These are phyloP conservation scores for Crioceris asparagi DNA, from an alignment of 2,888 invertebrate genomes.

Conservation along the genomic window DNA sequence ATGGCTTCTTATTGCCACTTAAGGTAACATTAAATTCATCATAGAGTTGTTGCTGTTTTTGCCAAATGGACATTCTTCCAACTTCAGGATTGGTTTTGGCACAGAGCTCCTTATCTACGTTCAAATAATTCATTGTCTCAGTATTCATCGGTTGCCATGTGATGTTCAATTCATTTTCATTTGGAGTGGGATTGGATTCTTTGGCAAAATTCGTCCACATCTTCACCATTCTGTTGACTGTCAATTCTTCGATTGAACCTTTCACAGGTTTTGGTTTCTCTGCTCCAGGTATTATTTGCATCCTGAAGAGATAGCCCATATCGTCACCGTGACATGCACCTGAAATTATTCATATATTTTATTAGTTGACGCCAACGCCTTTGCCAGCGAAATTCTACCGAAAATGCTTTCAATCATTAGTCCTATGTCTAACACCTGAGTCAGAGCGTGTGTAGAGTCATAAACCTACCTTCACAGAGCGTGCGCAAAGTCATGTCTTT, in stretches of 20 bases:
- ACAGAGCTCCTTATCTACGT: slow-evolving; percentile 20
- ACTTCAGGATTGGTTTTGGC: slow-evolving; percentile 19
- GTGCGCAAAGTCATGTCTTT: too few relatives aligned
- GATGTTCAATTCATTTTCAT: slow-evolving; percentile 15
- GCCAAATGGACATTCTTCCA: slow-evolving; percentile 24
- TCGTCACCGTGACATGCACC: slow-evolving; percentile 25
- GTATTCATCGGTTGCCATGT: slow-evolving; percentile 22
- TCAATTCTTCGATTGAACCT: too few relatives aligned
- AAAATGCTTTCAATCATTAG: too few relatives aligned
- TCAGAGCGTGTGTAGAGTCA: too few relatives aligned
- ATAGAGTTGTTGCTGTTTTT: too few relatives aligned
- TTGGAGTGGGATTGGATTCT: slow-evolving; percentile 12
- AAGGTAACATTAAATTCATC: too few relatives aligned
- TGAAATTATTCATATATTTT: slow-evolving; percentile 8
- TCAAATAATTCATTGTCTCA: slow-evolving; percentile 17
- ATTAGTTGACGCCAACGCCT: too few relatives aligned
- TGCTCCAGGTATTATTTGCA: slow-evolving; percentile 3
- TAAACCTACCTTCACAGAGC: too few relatives aligned
- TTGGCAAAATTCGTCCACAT: slow-evolving; percentile 15
- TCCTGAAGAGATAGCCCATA: slow-evolving; percentile 17
- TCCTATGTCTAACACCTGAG: background rate
- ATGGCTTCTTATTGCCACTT: too few relatives aligned
- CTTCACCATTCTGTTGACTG: slow-evolving; percentile 11
- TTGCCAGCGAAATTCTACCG: too few relatives aligned
- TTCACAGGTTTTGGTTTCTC: too few relatives aligned